Percentiles rank a stretch among this genome's conserved stretches.
These are phyloP conservation scores for Glaucidium brasilianum DNA, from an alignment of 2,113 vertebrate genomes.

Conservation along the genomic window DNA sequence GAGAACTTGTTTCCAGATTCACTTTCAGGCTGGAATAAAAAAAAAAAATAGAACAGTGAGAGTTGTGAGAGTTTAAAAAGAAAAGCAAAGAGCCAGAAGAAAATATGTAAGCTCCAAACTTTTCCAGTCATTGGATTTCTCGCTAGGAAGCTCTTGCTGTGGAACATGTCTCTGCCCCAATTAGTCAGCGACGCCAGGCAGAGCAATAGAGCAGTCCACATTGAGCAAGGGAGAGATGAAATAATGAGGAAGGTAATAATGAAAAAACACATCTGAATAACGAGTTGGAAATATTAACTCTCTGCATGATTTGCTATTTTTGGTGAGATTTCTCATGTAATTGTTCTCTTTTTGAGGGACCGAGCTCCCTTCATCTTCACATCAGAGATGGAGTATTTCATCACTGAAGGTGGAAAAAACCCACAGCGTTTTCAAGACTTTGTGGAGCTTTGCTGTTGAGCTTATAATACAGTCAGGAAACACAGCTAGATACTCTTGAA, in stretches of 20 bases:
- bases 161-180: background rate
- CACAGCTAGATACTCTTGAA: slow-evolving; percentile 83
- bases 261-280: background rate
- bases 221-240: background rate
- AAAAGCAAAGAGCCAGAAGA: background rate
- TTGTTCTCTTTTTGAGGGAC: slow-evolving; percentile 76
- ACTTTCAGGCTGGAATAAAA: background rate
- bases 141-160: background rate
- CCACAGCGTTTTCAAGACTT: slow-evolving; percentile 84
- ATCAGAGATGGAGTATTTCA: slow-evolving; percentile 92
- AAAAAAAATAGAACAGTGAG: background rate
- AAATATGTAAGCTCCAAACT: background rate
- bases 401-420: slow-evolving; percentile 85
- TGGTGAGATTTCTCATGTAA: background rate
- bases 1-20: background rate
- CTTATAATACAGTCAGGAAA: slow-evolving; percentile 83
- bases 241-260: background rate
- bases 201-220: background rate
- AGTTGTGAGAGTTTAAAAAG: background rate
- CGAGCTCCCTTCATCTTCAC: slow-evolving; percentile 90
- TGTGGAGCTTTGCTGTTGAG: slow-evolving; percentile 88
- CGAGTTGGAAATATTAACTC: background rate
- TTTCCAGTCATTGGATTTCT: background rate
- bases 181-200: background rate
- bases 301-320: background rate